Evolutionary conservation across 2,113 vertebrate genomes (phyloP).

Genomic region (Strix uralensis): DNA sequence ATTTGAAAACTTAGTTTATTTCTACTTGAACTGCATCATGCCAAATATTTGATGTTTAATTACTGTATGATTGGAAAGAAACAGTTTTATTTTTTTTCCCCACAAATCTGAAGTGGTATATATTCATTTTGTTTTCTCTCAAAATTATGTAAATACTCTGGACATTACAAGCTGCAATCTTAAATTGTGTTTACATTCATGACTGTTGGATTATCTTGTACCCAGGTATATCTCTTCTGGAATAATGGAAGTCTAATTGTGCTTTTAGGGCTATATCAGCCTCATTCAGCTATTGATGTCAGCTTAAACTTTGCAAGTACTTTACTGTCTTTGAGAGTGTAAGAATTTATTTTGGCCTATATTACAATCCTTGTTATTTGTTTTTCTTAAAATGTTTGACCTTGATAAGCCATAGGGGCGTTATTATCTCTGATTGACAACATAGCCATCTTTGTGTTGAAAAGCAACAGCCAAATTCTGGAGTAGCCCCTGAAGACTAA

Average conservation of each 20-base stretch:
- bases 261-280: not conserved
- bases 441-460: not conserved
- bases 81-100: not conserved
- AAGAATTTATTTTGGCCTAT: not conserved
- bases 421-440: not conserved
- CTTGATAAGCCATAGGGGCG: not conserved
- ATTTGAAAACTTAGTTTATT: not conserved
- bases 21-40: not conserved
- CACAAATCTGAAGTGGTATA: too few species aligned
- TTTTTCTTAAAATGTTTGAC: not conserved
- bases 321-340: not conserved
- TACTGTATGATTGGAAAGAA: not conserved
- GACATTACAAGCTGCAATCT: not conserved
- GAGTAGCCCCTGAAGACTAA: not conserved
- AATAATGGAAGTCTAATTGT: not conserved
- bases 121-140: not conserved
- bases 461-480: not conserved
- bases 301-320: not conserved
- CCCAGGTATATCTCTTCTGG: not conserved
- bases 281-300: not conserved
- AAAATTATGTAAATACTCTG: not conserved
- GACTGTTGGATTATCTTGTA: not conserved
- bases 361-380: not conserved
- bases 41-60: not conserved
- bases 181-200: not conserved